These are phyloP conservation scores for Machimus rusticus DNA, from an alignment of 2,888 invertebrate genomes.

Conservation along the genomic window DNA sequence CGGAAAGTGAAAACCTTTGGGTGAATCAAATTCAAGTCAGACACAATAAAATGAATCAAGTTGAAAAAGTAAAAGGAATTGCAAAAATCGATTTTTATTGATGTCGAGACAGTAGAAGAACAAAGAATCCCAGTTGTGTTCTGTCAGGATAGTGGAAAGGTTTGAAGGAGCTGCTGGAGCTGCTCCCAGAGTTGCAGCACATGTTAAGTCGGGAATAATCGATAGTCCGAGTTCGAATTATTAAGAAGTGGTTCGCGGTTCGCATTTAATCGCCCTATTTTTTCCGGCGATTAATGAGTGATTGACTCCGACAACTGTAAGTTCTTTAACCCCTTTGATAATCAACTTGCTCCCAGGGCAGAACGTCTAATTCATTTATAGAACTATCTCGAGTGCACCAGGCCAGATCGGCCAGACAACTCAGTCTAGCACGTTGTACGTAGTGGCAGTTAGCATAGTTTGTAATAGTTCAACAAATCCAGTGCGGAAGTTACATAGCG, in stretches of 20 bases:
- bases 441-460: neutral
- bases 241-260: neutral
- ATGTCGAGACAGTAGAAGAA: constrained; percentile 1
- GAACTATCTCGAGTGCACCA: neutral
- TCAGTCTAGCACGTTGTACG: neutral
- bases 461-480: neutral
- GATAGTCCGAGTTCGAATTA: neutral
- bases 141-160: constrained; percentile 16
- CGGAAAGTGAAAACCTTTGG: constrained; percentile 12
- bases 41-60: constrained; percentile 19
- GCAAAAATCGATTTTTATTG: constrained; percentile 31
- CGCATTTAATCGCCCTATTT: neutral
- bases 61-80: constrained; percentile 23
- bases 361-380: constrained; percentile 20
- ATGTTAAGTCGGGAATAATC: constrained; percentile 18
- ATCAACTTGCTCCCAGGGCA: constrained; percentile 12
- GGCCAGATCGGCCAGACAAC: neutral
- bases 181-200: neutral
- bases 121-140: constrained; percentile 24
- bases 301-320: constrained; percentile 25
- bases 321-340: constrained; percentile 29
- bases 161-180: neutral
- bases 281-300: neutral
- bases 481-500: neutral
- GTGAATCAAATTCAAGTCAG: constrained; percentile 18